Base-by-base conservation (phyloP, 2,888 invertebrate genomes). In the Malachius bipustulatus region DNA sequence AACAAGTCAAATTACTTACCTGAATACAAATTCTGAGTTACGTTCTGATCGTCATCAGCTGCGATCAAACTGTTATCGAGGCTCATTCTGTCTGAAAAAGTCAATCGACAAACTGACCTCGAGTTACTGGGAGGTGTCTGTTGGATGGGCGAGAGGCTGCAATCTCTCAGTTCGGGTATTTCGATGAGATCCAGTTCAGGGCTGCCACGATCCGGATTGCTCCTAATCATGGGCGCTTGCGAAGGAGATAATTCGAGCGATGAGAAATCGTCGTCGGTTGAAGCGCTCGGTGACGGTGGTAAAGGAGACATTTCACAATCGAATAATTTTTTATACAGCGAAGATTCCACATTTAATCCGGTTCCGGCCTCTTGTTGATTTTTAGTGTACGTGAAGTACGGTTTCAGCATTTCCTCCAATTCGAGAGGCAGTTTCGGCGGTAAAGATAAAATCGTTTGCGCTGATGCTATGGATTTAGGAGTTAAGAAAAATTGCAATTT, bases 401-500 rank as follows among this genome's bases (percentile, higher is more conserved):
- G 72, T 52, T 69, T 66, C 12, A 80, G 60, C 19, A 68, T 58
- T 47, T 71, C 69, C 59, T 77, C 77, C 13, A 80, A 51, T 51
- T 74, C 69, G 34, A 66, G 60, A 2, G 79, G 77, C 19, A 81
- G 57, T 46, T 67, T 59, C 13, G 73, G 67, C 34, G 80, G 78
- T 39, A 81, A 56, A 15, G 75, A 70, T 42, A 80, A 62, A 37
- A 70, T 57, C 15, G 80, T 81, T 60, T 81, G 80, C 26, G 71
- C 67, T 63, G 70, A 71, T 58, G 66, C 78, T 77, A 50, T 39
- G 36, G 28, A 14, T 14, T 32, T 4, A 29, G 14, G 26, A n/a
- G n/a, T n/a, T n/a, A n/a, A n/a, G n/a, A n/a, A n/a, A n/a, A n/a
- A n/a, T n/a, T n/a, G n/a, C n/a, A n/a, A n/a, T n/a, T n/a, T n/a